Evolutionary conservation across 2,797 vertebrate genomes (phyloP).

Genomic region (Alosa sapidissima): DNA sequence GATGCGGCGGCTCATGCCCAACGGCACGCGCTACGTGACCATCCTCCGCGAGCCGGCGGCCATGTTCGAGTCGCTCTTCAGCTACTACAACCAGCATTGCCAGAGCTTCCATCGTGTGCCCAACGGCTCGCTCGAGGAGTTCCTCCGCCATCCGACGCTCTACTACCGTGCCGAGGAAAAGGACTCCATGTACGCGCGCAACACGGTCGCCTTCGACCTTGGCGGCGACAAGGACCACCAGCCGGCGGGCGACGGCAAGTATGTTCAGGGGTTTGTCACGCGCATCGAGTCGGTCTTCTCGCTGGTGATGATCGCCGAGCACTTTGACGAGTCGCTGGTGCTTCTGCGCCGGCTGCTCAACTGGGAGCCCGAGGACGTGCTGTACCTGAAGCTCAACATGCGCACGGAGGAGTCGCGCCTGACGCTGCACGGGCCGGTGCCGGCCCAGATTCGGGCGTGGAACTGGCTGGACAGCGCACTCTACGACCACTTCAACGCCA

Average conservation of each 20-base stretch:
- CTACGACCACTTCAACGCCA: constrained; percentile 84
- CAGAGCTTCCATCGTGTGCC: constrained; percentile 81
- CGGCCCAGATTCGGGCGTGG: constrained; percentile 76
- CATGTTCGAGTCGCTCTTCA: constrained; percentile 89
- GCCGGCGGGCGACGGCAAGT: constrained; percentile 58
- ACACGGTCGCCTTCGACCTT: constrained; percentile 83
- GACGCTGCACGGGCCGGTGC: constrained; percentile 67
- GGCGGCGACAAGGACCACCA: constrained; percentile 80
- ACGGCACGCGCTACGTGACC: constrained; percentile 78
- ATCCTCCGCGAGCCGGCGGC: constrained; percentile 83
- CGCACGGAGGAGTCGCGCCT: constrained; percentile 74
- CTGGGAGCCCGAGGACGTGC: constrained; percentile 84
- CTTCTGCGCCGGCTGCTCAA: constrained; percentile 80
- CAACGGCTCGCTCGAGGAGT: constrained; percentile 80
- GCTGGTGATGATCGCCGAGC: constrained; percentile 85
- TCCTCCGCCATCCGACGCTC: constrained; percentile 72
- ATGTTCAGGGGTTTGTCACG: constrained; percentile 70
- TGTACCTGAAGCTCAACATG: constrained; percentile 86
- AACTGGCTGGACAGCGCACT: constrained; percentile 79
- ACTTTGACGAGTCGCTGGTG: constrained; percentile 87
- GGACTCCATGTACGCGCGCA: constrained; percentile 81
- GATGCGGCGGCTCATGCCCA: constrained; percentile 78
- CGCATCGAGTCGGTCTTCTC: constrained; percentile 80
- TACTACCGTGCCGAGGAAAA: constrained; percentile 80
- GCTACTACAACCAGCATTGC: constrained; percentile 84